Conservation (phyloP, 2,797 vertebrate species). For the Lagorchestes hirsutus region DNA sequence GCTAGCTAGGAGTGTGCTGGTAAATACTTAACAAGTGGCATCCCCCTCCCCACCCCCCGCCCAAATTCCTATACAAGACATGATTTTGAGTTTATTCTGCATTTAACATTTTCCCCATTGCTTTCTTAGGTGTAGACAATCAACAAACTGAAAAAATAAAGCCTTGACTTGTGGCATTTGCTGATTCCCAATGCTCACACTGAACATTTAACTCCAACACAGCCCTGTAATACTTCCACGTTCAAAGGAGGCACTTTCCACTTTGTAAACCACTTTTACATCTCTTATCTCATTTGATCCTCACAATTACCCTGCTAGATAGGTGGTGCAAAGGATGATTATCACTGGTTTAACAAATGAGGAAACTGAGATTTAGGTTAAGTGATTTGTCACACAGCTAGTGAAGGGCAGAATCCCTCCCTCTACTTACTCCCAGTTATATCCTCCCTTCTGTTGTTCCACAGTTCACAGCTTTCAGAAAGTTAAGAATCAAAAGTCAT, state of each 20-base stretch:
- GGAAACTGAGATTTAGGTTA: neutral
- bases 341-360: neutral
- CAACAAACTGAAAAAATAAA: neutral
- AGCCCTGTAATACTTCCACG: neutral
- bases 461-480: neutral
- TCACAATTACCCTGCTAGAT: neutral
- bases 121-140: neutral
- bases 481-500: neutral
- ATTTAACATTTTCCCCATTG: neutral
- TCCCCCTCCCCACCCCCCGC: accelerated
- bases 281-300: neutral
- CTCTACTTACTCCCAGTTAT: neutral
- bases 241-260: neutral
- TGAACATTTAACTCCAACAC: neutral
- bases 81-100: neutral
- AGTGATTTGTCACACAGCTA: neutral
- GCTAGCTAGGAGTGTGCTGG: neutral
- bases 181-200: neutral
- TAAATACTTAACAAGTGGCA: neutral
- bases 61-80: neutral
- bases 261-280: neutral
- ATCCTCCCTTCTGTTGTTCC: neutral
- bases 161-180: neutral
- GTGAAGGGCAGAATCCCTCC: neutral
- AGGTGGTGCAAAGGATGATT: neutral